A percentile compares a stretch with the other conserved stretches of the same genome.
phyloP scores from a whole-genome alignment of 2,888 invertebrate genomes.

The Entomobrya multifasciata region DNA sequence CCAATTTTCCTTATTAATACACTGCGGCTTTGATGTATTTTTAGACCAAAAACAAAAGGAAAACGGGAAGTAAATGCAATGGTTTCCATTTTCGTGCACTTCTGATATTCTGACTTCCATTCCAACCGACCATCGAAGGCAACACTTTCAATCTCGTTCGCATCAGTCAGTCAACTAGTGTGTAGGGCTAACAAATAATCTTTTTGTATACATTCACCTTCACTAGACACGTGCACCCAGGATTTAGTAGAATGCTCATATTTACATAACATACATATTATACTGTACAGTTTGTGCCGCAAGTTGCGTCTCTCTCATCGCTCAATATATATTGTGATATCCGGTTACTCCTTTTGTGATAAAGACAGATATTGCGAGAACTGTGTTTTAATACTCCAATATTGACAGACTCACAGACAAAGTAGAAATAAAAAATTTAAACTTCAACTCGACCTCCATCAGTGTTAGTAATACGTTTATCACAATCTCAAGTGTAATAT shows the following conservation, averaged over 20 bases:
- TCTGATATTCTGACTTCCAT: not conserved
- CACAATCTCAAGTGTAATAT: constrained; percentile 17
- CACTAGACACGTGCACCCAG: constrained; percentile 34
- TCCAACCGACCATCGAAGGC: too few species aligned
- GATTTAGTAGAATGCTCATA: not conserved
- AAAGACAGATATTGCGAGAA: constrained; percentile 14
- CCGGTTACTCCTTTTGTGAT: constrained; percentile 34
- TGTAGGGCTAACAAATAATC: constrained; percentile 11
- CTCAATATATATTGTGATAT: not conserved
- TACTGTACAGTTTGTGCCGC: too few species aligned
- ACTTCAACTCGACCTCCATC: constrained; percentile 59
- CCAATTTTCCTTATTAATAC: not conserved
- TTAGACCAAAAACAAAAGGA: not conserved
- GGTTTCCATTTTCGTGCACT: not conserved
- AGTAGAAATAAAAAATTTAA: constrained; percentile 27
- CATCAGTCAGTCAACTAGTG: not conserved
- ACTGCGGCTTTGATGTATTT: not conserved
- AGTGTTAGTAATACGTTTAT: constrained; percentile 49
- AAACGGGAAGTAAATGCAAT: not conserved
- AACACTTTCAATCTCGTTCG: not conserved
- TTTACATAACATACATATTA: constrained; percentile 48
- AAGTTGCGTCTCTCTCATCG: not conserved
- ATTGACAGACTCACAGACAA: constrained; percentile 45
- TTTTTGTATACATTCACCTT: constrained; percentile 16
- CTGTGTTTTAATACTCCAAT: not conserved